Conservation (phyloP, 2,113 vertebrate genomes). For the Puffinus mauretanicus region DNA sequence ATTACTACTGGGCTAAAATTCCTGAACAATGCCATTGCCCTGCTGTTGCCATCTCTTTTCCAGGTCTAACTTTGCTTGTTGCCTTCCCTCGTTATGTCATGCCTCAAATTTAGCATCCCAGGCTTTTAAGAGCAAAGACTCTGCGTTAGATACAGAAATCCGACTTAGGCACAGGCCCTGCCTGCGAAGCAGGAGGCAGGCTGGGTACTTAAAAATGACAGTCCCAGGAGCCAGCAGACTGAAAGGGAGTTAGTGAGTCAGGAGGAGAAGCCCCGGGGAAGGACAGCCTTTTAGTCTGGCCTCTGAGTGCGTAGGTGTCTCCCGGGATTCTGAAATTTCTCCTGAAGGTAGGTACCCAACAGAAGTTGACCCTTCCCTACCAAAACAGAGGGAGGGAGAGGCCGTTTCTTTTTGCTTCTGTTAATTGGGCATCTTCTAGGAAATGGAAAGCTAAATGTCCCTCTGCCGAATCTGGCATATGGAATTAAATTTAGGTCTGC, state of each 20-base stretch:
- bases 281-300: background rate
- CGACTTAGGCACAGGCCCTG: background rate
- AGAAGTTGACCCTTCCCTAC: background rate
- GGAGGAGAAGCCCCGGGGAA: background rate
- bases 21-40: background rate
- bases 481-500: background rate
- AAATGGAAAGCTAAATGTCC: background rate
- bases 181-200: background rate
- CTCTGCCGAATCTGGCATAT: background rate
- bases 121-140: background rate
- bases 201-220: background rate
- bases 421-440: background rate
- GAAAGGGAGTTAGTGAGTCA: background rate
- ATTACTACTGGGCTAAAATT: background rate
- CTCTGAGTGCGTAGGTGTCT: background rate
- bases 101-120: background rate
- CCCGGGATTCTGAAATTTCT: background rate
- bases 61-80: background rate
- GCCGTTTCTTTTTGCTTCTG: background rate
- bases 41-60: background rate
- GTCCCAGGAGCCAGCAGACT: background rate
- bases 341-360: background rate
- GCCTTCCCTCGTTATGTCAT: background rate
- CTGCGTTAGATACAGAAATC: background rate
- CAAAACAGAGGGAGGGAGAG: background rate